A percentile compares a stretch with the other conserved stretches of the same genome.
Evolutionary conservation across 2,888 invertebrate genomes (phyloP).

Genomic region (Pterostichus niger): DNA sequence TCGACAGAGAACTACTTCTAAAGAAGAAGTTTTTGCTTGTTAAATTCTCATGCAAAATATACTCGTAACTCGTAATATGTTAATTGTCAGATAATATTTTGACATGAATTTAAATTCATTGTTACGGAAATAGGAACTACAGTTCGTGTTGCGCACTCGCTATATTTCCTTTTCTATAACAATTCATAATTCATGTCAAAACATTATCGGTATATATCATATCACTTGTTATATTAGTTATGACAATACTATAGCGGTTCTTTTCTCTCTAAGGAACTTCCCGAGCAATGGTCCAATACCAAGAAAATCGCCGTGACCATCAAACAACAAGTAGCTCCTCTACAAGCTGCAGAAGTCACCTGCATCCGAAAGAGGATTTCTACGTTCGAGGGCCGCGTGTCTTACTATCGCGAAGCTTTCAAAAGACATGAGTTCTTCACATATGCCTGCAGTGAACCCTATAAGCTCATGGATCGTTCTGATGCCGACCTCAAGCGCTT

Average conservation of each 20-base stretch:
- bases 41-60: too few species aligned
- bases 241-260: neutral
- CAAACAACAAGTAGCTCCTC: conserved; percentile 95
- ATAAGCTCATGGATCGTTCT: conserved; percentile 87
- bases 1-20: too few species aligned
- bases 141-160: too few species aligned
- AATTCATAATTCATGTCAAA: too few species aligned
- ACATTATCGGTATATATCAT: too few species aligned
- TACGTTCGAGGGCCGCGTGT: conserved; percentile 90
- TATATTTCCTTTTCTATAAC: too few species aligned
- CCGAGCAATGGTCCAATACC: conserved; percentile 97
- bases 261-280: conserved; percentile 87
- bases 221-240: too few species aligned
- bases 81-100: too few species aligned
- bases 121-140: too few species aligned
- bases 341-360: conserved; percentile 96
- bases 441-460: conserved; percentile 87
- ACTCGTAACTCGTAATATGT: too few species aligned
- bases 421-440: conserved; percentile 88
- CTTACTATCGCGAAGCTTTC: conserved; percentile 93
- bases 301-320: conserved; percentile 94
- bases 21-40: too few species aligned
- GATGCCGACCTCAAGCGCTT: conserved; percentile 88
- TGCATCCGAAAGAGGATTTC: conserved; percentile 92
- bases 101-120: too few species aligned